These are phyloP conservation scores for Montipora capricornis DNA, from an alignment of 64 coral and sea anemone species.

Conservation along the genomic window DNA sequence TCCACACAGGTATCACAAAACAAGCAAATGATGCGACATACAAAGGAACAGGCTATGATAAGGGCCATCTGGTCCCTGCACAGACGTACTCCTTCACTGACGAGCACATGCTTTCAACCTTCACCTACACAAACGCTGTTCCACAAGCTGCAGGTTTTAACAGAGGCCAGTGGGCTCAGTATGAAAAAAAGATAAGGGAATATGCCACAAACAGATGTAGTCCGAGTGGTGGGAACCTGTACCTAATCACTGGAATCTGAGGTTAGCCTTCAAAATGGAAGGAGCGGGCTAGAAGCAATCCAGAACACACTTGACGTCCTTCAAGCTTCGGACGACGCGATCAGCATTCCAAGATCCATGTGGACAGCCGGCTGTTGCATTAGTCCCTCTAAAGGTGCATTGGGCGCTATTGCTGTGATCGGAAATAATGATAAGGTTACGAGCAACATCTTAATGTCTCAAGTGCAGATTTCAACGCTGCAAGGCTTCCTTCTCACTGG, in stretches of 20 bases:
- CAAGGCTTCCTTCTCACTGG: conserved; percentile 4
- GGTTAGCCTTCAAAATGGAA: not conserved
- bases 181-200: not conserved
- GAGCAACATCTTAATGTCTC: not conserved
- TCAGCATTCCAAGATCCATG: not conserved
- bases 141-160: conserved; percentile 21
- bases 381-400: not conserved
- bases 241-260: conserved; percentile 35
- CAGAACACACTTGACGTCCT: not conserved
- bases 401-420: conserved; percentile 25
- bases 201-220: not conserved
- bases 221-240: not conserved
- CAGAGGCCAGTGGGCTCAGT: not conserved
- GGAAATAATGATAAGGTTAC: conserved; percentile 17
- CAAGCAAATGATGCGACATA: no score
- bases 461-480: not conserved
- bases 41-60: not conserved
- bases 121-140: conserved; percentile 48
- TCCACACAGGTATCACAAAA: no score
- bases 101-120: not conserved
- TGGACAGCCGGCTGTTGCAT: not conserved
- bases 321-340: conserved; percentile 25
- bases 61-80: conserved; percentile 39
- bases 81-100: conserved; percentile 20
- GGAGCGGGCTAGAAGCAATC: not conserved